Evolutionary conservation across 1,140 invertebrate genomes (phyloP), one percentile per base, ranked within the genome.

Genomic region (Spodoptera litura): DNA sequence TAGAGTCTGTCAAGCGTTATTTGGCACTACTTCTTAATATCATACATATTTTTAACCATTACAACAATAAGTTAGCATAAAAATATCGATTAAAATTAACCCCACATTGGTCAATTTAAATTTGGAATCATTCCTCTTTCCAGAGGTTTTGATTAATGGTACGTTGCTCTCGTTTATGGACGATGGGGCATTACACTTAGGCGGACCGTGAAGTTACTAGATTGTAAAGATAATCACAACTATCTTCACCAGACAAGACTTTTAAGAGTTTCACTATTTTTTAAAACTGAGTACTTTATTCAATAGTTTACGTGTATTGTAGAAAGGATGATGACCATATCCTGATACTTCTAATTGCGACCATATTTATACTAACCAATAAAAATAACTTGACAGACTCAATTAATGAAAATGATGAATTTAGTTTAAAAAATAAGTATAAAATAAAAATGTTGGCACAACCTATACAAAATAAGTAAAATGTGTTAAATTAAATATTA

Each of bases 1-100:
- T 27, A 68, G 64, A 73, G 55, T 73, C 71, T 59, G 71, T 59
- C 71, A 73, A 73, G 71, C 15, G n/a, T 56, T 56, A 72, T 73
- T 73, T 73, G 71, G 71, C 71, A 73, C 71, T n/a, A 31, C 8
- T 58, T 35, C 13, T 27, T 51, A 73, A 49, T 59, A 20, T 6
- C 13, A 61, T n/a, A 52, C n/a, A 20, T 68, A 51, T 11, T 20
- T 35, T 62, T 9, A 44, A 38, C 38, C 31, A 27, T 38, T 35
- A 35, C 12, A 11, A n/a, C 44, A 25, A 52, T 12, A 31, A 6
- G 20, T 53, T 31, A 15, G 49, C 25, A 27, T 52, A 27, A 68
- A 64, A 52, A 8, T 27, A 31, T 49, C 49, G 61, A 49, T 64
- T 31, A 64, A 27, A 58, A 56, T 20, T 8, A 31, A 62, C 31